These are phyloP conservation scores for Gortyna flavago DNA, from an alignment of 2,888 invertebrate genomes.

Conservation along the genomic window DNA sequence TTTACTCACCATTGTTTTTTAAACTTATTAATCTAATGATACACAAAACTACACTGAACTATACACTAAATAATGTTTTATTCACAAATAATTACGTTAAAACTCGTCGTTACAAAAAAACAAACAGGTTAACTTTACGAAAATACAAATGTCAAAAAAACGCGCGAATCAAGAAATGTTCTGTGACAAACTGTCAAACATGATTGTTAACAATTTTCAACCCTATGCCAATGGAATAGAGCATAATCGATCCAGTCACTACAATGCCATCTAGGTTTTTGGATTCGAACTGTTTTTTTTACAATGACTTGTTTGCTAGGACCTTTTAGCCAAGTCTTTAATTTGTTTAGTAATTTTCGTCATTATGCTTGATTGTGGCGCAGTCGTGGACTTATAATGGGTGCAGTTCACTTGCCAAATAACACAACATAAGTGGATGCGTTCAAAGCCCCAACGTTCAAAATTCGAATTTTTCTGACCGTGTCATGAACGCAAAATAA, in stretches of 20 bases:
- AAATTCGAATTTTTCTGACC: neutral
- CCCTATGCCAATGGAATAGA: fast-evolving
- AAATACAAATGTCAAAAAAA: constrained; percentile 70
- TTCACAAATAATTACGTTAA: constrained; percentile 2
- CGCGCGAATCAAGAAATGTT: constrained; percentile 63
- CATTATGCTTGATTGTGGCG: neutral
- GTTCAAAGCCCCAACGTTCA: constrained; percentile 21
- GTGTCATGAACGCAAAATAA: constrained; percentile 56
- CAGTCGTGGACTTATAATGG: no score
- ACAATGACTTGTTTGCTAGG: neutral
- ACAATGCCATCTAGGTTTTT: constrained; percentile 2
- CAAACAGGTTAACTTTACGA: constrained; percentile 60
- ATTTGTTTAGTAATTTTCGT: no score
- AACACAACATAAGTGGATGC: neutral
- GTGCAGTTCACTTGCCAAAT: neutral
- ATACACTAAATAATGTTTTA: constrained; percentile 28
- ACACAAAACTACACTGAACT: constrained; percentile 15
- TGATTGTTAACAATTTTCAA: constrained; percentile 7
- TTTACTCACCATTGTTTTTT: constrained; percentile 50
- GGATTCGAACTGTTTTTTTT: neutral
- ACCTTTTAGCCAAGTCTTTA: no score
- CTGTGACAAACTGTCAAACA: constrained; percentile 30
- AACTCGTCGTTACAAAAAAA: constrained; percentile 43
- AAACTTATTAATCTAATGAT: constrained; percentile 21
- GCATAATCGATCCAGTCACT: neutral